These are phyloP conservation scores for Cavia porcellus DNA, from an alignment of 2,113 vertebrate genomes.

Conservation along the genomic window DNA sequence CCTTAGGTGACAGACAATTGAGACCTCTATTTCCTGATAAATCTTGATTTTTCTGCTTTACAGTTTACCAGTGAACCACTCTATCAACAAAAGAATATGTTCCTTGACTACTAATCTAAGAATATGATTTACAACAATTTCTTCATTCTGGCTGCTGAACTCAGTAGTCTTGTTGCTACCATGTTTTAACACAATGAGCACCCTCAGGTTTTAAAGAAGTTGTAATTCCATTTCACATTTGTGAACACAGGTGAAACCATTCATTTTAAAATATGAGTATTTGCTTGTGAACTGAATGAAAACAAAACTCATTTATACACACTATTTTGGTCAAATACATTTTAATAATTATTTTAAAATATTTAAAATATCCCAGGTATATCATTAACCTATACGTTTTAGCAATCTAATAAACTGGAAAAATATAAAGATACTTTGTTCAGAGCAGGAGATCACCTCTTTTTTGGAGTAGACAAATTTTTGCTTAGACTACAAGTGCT, in stretches of 20 bases:
- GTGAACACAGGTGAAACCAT: neutral
- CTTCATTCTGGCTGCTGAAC: constrained; percentile 25
- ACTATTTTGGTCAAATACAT: constrained; percentile 27
- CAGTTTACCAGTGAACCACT: neutral
- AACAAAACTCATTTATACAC: neutral
- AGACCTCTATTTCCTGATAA: constrained; percentile 39
- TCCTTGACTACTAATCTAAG: neutral
- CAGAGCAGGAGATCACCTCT: neutral
- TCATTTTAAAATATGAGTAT: constrained; percentile 54
- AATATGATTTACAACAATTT: neutral
- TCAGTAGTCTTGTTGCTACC: neutral
- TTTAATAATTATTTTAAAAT: constrained; percentile 56
- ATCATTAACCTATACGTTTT: constrained; percentile 1
- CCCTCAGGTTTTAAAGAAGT: constrained; percentile 10
- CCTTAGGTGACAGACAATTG: neutral
- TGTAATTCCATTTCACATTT: constrained; percentile 38
- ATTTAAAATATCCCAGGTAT: neutral
- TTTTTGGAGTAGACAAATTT: neutral
- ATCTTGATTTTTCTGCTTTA: constrained; percentile 40
- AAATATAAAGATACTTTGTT: neutral
- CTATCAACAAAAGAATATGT: constrained; percentile 28
- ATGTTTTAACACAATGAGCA: neutral
- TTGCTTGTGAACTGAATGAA: constrained; percentile 35
- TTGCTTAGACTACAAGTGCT: constrained; percentile 33
- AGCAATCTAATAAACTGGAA: neutral